Evolutionary conservation across 2,888 invertebrate genomes (phyloP).

Genomic region (Strigamia transsilvanica): DNA sequence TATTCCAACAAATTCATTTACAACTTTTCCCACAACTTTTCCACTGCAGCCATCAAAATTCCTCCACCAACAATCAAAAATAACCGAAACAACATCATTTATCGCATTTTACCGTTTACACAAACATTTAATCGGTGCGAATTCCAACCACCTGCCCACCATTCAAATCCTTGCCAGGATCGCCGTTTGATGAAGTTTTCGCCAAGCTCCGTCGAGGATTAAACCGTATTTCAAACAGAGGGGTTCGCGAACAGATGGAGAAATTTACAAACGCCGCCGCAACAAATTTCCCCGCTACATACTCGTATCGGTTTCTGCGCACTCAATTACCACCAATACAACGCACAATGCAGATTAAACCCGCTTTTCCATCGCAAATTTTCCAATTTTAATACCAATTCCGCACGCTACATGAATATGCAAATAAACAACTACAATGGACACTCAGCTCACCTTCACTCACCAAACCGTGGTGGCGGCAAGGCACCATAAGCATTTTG

Average conservation of each 20-base stretch:
- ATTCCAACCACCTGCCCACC: conserved; percentile 14
- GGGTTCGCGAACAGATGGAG: not conserved
- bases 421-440: not conserved
- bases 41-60: not conserved
- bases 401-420: not conserved
- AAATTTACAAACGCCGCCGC: not conserved
- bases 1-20: too few relatives aligned
- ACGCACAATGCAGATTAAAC: not conserved
- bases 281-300: conserved; percentile 14
- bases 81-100: not conserved
- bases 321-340: conserved; percentile 14
- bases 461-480: not conserved
- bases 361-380: conserved; percentile 1
- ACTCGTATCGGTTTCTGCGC: conserved; percentile 3
- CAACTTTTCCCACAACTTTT: not conserved
- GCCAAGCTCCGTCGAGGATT: conserved; percentile 2
- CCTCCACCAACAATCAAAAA: not conserved
- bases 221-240: conserved; percentile 12
- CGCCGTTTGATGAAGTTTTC: conserved; percentile 29
- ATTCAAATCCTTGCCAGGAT: not conserved
- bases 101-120: too few relatives aligned
- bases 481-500: not conserved
- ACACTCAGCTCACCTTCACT: not conserved
- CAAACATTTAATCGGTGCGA: conserved; percentile 13
- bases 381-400: not conserved